These are phyloP conservation scores for Synergus gifuensis DNA, from an alignment of 2,888 invertebrate genomes.

Conservation along the genomic window DNA sequence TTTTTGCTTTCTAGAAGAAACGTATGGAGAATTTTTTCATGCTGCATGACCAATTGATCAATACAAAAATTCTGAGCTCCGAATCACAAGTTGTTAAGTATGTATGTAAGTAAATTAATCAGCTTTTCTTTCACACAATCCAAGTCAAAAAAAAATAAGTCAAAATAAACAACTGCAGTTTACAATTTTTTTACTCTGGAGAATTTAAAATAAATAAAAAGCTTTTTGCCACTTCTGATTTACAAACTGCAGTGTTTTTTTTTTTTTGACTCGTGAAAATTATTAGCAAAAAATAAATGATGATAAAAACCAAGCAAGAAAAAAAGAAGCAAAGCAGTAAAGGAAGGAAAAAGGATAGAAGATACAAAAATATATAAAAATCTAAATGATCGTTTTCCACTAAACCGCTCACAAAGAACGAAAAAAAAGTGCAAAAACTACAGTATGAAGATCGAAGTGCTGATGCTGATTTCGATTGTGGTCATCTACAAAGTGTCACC, in stretches of 20 bases:
- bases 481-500: conserved; percentile 67
- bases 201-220: too few relatives aligned
- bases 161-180: too few relatives aligned
- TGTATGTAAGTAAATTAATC: neutral
- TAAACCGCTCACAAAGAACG: neutral
- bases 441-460: conserved; percentile 19
- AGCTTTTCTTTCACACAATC: neutral
- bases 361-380: neutral
- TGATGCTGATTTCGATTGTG: conserved; percentile 39
- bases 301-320: neutral
- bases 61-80: neutral
- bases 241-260: too few relatives aligned
- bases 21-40: neutral
- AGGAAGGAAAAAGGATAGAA: conserved; percentile 4
- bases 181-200: too few relatives aligned
- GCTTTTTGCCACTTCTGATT: too few relatives aligned
- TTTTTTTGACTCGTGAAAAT: too few relatives aligned
- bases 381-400: neutral
- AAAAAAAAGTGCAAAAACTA: conserved; percentile 4
- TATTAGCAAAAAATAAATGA: too few relatives aligned
- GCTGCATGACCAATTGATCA: neutral
- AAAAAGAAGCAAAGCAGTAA: neutral
- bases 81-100: neutral
- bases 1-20: neutral
- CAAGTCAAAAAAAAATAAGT: neutral